phyloP scores from a whole-genome alignment of 2,113 vertebrate genomes.

The Petromus typicus region DNA sequence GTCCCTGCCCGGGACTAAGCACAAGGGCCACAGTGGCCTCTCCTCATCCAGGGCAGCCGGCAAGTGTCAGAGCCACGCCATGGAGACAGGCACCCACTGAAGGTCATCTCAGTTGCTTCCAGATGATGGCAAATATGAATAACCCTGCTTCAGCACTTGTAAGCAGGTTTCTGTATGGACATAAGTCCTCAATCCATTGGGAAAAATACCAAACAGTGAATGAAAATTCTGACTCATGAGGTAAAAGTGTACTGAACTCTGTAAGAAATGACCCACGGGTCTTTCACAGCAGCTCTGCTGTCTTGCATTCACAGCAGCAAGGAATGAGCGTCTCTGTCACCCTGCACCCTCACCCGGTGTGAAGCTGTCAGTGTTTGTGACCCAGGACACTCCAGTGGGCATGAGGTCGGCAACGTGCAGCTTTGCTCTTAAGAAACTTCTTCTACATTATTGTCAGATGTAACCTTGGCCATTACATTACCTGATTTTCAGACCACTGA shows the following conservation, averaged over 20 bases:
- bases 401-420: rapidly evolving
- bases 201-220: background rate
- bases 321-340: background rate
- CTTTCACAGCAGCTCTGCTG: background rate
- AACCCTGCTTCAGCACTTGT: background rate
- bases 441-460: background rate
- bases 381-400: too few relatives aligned
- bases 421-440: too few relatives aligned
- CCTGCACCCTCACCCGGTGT: background rate
- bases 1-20: background rate
- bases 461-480: too few relatives aligned
- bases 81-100: background rate
- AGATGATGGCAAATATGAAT: background rate
- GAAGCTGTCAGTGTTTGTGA: background rate
- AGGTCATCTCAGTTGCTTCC: background rate
- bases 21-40: background rate
- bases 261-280: background rate
- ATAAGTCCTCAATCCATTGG: background rate
- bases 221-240: background rate
- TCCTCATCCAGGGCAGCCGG: background rate
- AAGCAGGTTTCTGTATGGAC: background rate
- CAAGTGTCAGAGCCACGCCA: background rate
- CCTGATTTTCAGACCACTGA: background rate
- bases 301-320: background rate
- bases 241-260: background rate